phyloP scores from a whole-genome alignment of 2,888 invertebrate species.

The Psococerastis gibbosa region DNA sequence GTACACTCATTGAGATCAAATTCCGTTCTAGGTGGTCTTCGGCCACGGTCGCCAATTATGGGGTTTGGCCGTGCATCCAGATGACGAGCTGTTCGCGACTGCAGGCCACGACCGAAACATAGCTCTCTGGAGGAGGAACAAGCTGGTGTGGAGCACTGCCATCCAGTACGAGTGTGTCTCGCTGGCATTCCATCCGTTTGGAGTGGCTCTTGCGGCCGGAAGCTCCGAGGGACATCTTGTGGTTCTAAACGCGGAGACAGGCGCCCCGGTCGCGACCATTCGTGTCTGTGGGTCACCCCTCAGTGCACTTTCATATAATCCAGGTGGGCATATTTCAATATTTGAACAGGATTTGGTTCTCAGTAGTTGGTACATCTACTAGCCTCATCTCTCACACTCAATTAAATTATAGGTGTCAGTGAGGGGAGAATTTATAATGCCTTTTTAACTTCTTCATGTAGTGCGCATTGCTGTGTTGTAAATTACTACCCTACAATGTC shows the following conservation, averaged over 20 bases:
- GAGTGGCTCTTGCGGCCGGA: slow-evolving; percentile 70
- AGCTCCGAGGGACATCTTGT: slow-evolving; percentile 78
- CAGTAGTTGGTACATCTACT: no score
- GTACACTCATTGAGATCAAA: slow-evolving; percentile 4
- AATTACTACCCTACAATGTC: no score
- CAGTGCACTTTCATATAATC: slow-evolving; percentile 71
- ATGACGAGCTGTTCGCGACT: slow-evolving; percentile 78
- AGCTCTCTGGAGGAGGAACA: slow-evolving; percentile 77
- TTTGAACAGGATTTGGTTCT: no score
- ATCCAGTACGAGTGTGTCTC: slow-evolving; percentile 76
- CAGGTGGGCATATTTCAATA: slow-evolving; percentile 46
- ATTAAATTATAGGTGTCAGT: no score
- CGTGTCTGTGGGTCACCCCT: slow-evolving; percentile 75
- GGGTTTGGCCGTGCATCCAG: slow-evolving; percentile 77
- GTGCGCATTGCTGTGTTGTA: no score
- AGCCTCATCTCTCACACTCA: no score
- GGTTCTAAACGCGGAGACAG: slow-evolving; percentile 70
- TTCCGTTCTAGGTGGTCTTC: slow-evolving; percentile 44
- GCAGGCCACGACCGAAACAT: slow-evolving; percentile 84
- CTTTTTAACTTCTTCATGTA: no score
- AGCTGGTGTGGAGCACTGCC: slow-evolving; percentile 72
- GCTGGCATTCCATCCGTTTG: slow-evolving; percentile 71
- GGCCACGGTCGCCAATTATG: slow-evolving; percentile 76
- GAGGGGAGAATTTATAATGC: no score
- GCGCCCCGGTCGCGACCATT: slow-evolving; percentile 65